Conservation (phyloP, 2,113 vertebrate species). For the Amazona vittata region DNA sequence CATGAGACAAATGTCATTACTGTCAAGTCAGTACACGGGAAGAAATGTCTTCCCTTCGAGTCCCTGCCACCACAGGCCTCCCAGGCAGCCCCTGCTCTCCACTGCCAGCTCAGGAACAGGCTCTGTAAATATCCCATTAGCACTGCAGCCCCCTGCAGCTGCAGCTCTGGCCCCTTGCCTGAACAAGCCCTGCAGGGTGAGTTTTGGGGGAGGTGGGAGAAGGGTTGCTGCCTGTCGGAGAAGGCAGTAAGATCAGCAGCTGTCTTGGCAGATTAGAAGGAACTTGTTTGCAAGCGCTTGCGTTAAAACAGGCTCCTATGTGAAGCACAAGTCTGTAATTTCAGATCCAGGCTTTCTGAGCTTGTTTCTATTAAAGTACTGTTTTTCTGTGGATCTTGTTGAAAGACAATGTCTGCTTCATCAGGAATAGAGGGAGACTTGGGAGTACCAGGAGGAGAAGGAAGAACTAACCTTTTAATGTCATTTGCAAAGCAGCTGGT, state of each 20-base stretch:
- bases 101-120: not conserved
- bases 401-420: not conserved
- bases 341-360: constrained; percentile 4
- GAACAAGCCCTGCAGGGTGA: constrained; percentile 12
- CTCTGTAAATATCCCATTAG: not conserved
- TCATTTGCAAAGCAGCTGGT: not conserved
- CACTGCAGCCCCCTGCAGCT: constrained; percentile 14
- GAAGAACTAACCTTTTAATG: not conserved
- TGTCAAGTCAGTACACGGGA: not conserved
- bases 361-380: not conserved
- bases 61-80: constrained; percentile 3
- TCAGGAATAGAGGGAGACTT: not conserved
- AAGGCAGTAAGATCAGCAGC: constrained; percentile 9
- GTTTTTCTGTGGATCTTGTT: not conserved
- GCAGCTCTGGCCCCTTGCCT: constrained; percentile 22
- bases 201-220: not conserved
- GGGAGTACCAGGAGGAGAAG: not conserved
- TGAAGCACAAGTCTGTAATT: not conserved
- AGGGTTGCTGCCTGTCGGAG: not conserved
- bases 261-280: constrained; percentile 41
- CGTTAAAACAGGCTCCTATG: not conserved
- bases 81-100: not conserved
- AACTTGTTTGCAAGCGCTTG: constrained; percentile 6
- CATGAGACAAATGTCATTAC: not conserved
- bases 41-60: not conserved